phyloP scores from a whole-genome alignment of 37 sponge, comb jelly and placozoan genomes.

The Spongilla lacustris region DNA sequence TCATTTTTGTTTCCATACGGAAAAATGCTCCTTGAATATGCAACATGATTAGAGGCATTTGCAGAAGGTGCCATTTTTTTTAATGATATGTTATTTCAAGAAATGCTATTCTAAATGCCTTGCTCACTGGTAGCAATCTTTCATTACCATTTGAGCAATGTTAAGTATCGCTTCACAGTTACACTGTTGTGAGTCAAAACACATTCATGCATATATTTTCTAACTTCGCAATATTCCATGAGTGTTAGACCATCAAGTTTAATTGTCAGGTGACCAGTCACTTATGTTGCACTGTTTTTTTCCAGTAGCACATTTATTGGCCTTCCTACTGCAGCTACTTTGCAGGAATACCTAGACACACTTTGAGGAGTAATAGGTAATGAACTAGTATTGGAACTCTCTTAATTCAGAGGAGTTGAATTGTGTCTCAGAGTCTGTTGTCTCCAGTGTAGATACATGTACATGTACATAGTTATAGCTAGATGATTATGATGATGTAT shows the following conservation, averaged over 20 bases:
- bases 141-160: slow-evolving; percentile 13
- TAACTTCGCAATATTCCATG: slow-evolving; percentile 6
- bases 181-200: not conserved
- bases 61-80: not conserved
- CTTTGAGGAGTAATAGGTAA: not conserved
- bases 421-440: not conserved
- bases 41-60: slow-evolving; percentile 11
- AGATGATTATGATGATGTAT: not conserved
- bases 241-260: slow-evolving; percentile 6
- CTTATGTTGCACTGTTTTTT: not conserved
- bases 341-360: too few relatives aligned
- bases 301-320: too few relatives aligned
- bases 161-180: slow-evolving; percentile 1
- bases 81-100: slow-evolving; percentile 4
- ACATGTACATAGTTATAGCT: not conserved
- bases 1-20: slow-evolving; percentile 14
- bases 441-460: not conserved
- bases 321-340: too few relatives aligned
- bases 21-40: not conserved
- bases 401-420: not conserved
- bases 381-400: not conserved
- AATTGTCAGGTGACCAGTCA: slow-evolving; percentile 1
- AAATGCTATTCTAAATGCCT: slow-evolving; percentile 16
- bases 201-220: not conserved
- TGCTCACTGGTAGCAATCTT: slow-evolving; percentile 3